Evolutionary conservation across 2,797 vertebrate species (phyloP).

Genomic region (Chiroxiphia lanceolata): DNA sequence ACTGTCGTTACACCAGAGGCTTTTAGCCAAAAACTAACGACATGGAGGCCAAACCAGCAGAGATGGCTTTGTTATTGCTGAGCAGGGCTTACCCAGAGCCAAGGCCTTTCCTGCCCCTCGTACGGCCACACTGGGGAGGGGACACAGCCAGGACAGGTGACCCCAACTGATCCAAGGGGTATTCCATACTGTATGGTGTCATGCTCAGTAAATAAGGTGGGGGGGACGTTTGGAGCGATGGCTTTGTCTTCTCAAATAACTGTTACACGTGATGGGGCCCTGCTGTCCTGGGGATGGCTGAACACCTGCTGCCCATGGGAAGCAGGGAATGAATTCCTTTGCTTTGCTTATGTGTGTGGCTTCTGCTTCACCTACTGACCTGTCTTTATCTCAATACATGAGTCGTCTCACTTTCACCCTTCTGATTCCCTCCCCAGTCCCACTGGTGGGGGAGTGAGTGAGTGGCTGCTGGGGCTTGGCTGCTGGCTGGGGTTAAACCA

Average conservation of each 20-base stretch:
- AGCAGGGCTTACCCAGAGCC: not conserved
- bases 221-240: not conserved
- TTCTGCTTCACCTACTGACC: not conserved
- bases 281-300: not conserved
- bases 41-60: not conserved
- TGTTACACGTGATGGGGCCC: not conserved
- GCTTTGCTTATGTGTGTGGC: not conserved
- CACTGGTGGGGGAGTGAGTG: not conserved
- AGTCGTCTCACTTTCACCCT: not conserved
- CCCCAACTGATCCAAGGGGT: not conserved
- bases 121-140: rapidly evolving
- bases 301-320: not conserved
- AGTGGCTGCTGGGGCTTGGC: not conserved
- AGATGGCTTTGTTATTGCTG: not conserved
- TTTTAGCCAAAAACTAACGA: not conserved
- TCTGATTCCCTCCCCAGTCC: not conserved
- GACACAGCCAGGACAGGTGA: not conserved
- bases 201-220: not conserved
- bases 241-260: not conserved
- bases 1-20: not conserved
- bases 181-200: not conserved
- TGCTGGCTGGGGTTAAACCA: not conserved
- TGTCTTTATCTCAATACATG: not conserved
- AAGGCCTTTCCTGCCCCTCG: not conserved
- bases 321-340: not conserved